Evolutionary conservation across 1,140 invertebrate genomes (phyloP), one percentile per base, ranked within the genome.

Genomic region (Trichonephila clavipes): DNA sequence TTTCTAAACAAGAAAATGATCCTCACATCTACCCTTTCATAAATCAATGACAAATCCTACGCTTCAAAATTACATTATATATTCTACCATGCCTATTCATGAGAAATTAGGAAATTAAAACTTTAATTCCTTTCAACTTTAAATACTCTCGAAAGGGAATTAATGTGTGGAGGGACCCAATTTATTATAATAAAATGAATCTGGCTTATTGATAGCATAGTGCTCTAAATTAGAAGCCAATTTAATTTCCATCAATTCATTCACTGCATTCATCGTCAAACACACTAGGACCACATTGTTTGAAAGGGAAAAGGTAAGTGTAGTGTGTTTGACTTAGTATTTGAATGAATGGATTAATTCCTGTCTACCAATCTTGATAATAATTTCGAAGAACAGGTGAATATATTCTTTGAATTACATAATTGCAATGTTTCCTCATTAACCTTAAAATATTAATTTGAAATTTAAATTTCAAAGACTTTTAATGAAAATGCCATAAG

Each of bases 161-260:
- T 77, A 77, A 77, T 77, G 69, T 34, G 51, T 51, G 5, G 7
- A 51, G 51, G 34, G 34, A 34, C 28, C 69, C 69, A 34, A 77
- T 77, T 77, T 77, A 77, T 77, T 77, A 77, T 77, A 77, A 77
- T 77, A 14, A 34, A 77, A 34, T 77, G 69, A 77, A 77, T 77
- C 24, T 77, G 69, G 69, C 69, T 77, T 77, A 77, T 77, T 40
- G 69, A 77, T 77, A 18, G 69, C 34, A 28, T 14, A 24, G n/a
- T 69, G 66, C 10, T 77, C 34, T 24, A 40, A 77, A 77, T 77
- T 77, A 77, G 69, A 19, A 28, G 24, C 69, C 69, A 40, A 77
- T 77, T 77, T 77, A 77, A 77, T 77, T 77, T 77, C 28, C 69
- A 77, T 77, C 69, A 77, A 77, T 77, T 14, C 24, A 28, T 77